Conservation (phyloP, 2,113 vertebrate species). For the Ophiodon elongatus region DNA sequence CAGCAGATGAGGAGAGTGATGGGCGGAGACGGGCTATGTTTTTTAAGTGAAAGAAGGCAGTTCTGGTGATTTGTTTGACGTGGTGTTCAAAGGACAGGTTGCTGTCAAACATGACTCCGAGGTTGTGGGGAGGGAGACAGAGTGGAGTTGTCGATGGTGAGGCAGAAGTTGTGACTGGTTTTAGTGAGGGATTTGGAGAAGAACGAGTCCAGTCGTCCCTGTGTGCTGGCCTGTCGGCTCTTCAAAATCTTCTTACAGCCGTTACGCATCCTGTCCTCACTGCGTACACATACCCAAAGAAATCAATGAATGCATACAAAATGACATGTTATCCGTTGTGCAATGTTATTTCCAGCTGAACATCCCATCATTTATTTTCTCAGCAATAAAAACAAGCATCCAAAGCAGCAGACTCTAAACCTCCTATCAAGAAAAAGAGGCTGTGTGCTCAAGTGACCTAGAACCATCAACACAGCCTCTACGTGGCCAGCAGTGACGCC, state of each 20-base stretch:
- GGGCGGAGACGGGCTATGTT: too few species aligned
- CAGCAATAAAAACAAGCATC: not conserved
- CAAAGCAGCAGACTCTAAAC: not conserved
- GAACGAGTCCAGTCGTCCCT: slow-evolving; percentile 95
- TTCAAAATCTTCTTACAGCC: slow-evolving; percentile 91
- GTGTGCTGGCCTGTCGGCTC: slow-evolving; percentile 95
- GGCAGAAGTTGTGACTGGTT: too few species aligned
- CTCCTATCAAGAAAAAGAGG: not conserved
- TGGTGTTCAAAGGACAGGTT: too few species aligned
- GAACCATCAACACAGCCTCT: too few species aligned
- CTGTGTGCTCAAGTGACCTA: too few species aligned
- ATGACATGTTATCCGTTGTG: not conserved
- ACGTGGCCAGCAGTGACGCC: not conserved
- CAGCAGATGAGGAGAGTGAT: too few species aligned
- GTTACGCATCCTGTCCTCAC: slow-evolving; percentile 93
- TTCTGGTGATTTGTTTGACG: too few species aligned
- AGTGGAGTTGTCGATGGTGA: too few species aligned
- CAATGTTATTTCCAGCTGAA: not conserved
- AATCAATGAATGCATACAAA: not conserved
- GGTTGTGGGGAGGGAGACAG: too few species aligned
- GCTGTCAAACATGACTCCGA: too few species aligned
- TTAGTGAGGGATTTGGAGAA: too few species aligned
- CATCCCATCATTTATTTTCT: not conserved
- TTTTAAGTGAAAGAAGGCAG: too few species aligned
- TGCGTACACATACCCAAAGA: slow-evolving; percentile 48